Conservation (phyloP, 2,888 invertebrate species). For the Artemia sinica region DNA sequence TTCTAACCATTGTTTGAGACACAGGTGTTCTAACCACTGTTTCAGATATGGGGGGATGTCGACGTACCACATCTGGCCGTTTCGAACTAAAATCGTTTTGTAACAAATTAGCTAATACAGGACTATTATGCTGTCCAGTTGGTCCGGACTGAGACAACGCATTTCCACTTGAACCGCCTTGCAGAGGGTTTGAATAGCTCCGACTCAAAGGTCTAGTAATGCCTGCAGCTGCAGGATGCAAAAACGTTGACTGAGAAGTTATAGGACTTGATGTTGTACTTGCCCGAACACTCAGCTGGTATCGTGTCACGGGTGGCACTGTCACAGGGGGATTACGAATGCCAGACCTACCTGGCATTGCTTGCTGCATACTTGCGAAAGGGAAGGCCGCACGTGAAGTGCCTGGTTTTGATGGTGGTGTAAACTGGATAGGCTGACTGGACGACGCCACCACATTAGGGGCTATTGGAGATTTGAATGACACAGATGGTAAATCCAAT, state of each 20-base stretch:
- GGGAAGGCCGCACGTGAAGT: constrained; percentile 43
- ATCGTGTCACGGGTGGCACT: constrained; percentile 19
- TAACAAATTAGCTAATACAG: constrained; percentile 70
- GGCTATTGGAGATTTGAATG: background rate
- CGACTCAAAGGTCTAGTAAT: constrained; percentile 26
- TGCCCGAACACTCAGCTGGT: constrained; percentile 24
- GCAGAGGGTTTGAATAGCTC: constrained; percentile 15
- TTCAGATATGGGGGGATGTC: constrained; percentile 19
- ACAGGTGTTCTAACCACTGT: constrained; percentile 29
- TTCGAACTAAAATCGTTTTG: constrained; percentile 48
- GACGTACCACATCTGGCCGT: background rate
- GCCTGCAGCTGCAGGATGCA: constrained; percentile 26
- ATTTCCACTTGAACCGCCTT: background rate
- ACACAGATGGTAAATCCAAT: background rate
- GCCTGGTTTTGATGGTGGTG: constrained; percentile 28
- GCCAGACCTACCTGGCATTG: constrained; percentile 61
- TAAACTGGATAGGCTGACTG: constrained; percentile 43
- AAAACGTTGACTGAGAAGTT: constrained; percentile 19
- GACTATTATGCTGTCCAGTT: constrained; percentile 62
- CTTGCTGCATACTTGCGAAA: constrained; percentile 79
- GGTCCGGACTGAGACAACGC: constrained; percentile 23
- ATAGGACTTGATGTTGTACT: constrained; percentile 26
- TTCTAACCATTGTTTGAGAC: constrained; percentile 29
- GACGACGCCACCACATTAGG: constrained; percentile 77
- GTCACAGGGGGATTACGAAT: constrained; percentile 28